Conservation (phyloP, 2,888 invertebrate species). For the Drosophila austrosaltans region DNA sequence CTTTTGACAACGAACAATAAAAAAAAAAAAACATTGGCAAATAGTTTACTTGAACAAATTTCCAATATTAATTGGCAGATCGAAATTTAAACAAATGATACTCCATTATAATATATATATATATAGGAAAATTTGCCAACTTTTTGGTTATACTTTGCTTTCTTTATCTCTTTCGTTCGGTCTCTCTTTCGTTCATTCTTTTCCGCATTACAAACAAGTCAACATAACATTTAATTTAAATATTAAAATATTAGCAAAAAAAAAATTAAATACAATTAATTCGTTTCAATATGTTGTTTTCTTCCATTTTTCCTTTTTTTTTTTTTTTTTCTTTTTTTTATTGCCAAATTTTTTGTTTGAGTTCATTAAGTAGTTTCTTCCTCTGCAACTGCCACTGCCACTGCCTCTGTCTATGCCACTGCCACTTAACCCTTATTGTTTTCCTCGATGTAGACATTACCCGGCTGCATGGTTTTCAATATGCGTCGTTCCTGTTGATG, state of each 20-base stretch:
- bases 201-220: conserved; percentile 81
- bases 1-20: background rate
- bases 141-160: background rate
- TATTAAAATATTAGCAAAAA: conserved; percentile 52
- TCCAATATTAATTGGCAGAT: too few species aligned
- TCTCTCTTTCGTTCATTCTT: background rate
- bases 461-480: conserved; percentile 80
- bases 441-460: conserved; percentile 83
- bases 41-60: background rate
- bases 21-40: background rate
- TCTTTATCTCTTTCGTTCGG: background rate
- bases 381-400: conserved; percentile 15
- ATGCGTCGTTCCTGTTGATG: conserved; percentile 81
- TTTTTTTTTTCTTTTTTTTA: conserved; percentile 8
- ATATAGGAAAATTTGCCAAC: background rate
- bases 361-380: conserved; percentile 55
- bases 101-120: too few species aligned
- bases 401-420: conserved; percentile 19
- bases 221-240: conserved; percentile 79
- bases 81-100: too few species aligned
- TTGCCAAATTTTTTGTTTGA: conserved; percentile 18
- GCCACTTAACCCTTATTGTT: conserved; percentile 54
- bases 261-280: conserved; percentile 30
- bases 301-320: conserved; percentile 12
- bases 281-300: conserved; percentile 1